Percentiles rank a stretch among this genome's conserved stretches.
phyloP scores from a whole-genome alignment of 2,888 invertebrate species.

The Eupsilia transversa region DNA sequence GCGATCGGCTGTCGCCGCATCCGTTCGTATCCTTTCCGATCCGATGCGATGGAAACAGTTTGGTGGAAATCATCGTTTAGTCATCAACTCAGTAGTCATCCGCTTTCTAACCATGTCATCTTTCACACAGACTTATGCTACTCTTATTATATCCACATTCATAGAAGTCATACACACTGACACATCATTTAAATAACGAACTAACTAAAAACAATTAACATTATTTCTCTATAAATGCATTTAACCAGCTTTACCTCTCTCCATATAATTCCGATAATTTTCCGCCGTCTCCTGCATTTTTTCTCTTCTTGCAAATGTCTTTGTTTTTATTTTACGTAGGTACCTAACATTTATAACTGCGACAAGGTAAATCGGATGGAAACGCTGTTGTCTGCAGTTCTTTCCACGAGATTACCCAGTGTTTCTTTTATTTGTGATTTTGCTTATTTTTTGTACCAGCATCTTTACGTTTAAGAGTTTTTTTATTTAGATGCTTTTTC shows the following conservation, averaged over 20 bases:
- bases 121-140: too few species aligned
- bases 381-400: constrained; percentile 37
- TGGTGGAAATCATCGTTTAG: too few species aligned
- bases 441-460: background rate
- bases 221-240: background rate
- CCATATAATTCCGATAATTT: too few species aligned
- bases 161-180: too few species aligned
- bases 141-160: too few species aligned
- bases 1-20: too few species aligned
- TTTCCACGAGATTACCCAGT: background rate
- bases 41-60: too few species aligned
- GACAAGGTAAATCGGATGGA: constrained; percentile 36
- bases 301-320: background rate
- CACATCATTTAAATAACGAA: background rate
- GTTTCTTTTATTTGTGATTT: constrained; percentile 11
- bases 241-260: too few species aligned
- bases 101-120: too few species aligned
- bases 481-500: background rate
- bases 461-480: background rate
- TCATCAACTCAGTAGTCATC: too few species aligned
- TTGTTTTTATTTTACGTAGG: constrained; percentile 41
- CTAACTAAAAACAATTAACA: background rate
- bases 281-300: constrained; percentile 8
- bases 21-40: too few species aligned
- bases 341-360: constrained; percentile 15